Percentiles rank a stretch among this genome's conserved stretches.
These are phyloP conservation scores for Aurelia sp. DNA, from an alignment of 30 jellyfish, hydroid and myxozoan species.

Conservation along the genomic window DNA sequence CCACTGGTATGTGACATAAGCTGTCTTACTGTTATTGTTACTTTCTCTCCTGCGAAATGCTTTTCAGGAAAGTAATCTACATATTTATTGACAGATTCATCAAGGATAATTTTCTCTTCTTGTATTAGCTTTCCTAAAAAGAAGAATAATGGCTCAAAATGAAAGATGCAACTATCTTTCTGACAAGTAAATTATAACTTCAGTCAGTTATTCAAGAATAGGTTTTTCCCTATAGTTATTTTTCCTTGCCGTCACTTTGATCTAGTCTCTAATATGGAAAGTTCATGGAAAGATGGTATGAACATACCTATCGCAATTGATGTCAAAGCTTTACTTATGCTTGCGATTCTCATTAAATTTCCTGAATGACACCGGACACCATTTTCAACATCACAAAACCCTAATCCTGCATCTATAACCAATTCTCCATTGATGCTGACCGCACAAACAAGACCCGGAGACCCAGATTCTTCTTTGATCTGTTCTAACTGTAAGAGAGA, in stretches of 20 bases:
- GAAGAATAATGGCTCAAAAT: not conserved
- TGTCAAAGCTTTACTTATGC: conserved; percentile 84
- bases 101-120: conserved; percentile 60
- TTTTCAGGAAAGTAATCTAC: conserved; percentile 76
- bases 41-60: conserved; percentile 45
- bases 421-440: conserved; percentile 68
- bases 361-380: conserved; percentile 29
- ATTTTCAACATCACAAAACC: conserved; percentile 85
- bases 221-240: no score
- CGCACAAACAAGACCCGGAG: conserved; percentile 74
- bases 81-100: conserved; percentile 64
- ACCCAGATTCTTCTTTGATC: conserved; percentile 67
- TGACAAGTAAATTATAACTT: no score
- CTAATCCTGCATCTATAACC: conserved; percentile 47
- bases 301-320: conserved; percentile 74
- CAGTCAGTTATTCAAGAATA: no score
- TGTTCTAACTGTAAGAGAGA: conserved; percentile 51
- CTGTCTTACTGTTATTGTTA: conserved; percentile 49
- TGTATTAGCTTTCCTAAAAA: conserved; percentile 69
- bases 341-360: conserved; percentile 73
- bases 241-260: no score
- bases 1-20: conserved; percentile 85
- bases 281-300: no score
- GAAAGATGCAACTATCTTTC: no score
- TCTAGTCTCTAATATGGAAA: no score